A percentile compares a stretch with the other conserved stretches of the same genome.
Conservation (phyloP, 2,888 invertebrate genomes). For the Drosophila melanosoma region DNA sequence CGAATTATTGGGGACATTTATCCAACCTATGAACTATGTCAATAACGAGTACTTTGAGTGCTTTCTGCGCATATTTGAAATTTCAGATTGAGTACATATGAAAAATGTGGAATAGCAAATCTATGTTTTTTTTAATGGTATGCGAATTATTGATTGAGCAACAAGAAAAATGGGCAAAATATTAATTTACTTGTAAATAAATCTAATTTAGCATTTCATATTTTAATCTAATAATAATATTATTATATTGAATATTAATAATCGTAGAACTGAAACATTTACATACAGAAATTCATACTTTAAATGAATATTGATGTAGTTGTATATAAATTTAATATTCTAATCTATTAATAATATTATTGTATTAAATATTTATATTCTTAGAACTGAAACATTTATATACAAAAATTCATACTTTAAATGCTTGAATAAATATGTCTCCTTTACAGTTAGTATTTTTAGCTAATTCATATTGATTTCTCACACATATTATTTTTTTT, state of each 20-base stretch:
- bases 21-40: slow-evolving; percentile 10
- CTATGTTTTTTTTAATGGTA: not conserved
- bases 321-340: too few relatives aligned
- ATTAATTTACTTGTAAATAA: not conserved
- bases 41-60: slow-evolving; percentile 2
- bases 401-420: too few relatives aligned
- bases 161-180: not conserved
- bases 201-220: not conserved
- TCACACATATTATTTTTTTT: not conserved
- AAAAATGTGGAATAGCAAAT: not conserved
- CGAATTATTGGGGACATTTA: slow-evolving; percentile 43
- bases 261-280: not conserved
- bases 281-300: too few relatives aligned
- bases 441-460: too few relatives aligned
- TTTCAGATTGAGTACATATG: not conserved
- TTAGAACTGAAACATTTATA: not conserved
- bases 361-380: not conserved
- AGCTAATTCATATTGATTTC: not conserved
- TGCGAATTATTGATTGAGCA: not conserved
- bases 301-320: too few relatives aligned
- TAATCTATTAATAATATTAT: not conserved
- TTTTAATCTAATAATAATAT: not conserved
- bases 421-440: too few relatives aligned
- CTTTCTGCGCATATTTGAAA: not conserved
- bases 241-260: not conserved